Evolutionary conservation across 2,888 invertebrate species (phyloP), one percentile per base, ranked within the genome.

Genomic region (Stratiomys singularior): DNA sequence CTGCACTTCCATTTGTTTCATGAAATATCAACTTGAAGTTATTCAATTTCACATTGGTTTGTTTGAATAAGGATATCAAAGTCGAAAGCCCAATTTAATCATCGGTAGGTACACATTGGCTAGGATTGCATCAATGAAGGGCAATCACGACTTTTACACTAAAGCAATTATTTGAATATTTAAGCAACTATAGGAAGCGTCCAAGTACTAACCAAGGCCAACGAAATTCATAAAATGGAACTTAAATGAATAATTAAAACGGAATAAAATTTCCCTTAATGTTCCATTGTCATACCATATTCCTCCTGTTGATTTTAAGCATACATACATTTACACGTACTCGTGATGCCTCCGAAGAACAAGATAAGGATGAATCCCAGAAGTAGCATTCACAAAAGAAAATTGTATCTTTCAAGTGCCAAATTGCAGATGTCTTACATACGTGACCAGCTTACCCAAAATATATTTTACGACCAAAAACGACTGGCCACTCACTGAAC

Each of bases 351-450:
- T 21, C 69, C 21, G 23, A 74, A 66, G 13, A 23, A 18, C 60
- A 25, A 60, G 25, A 13, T 23, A 11, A n/a, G 25, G 21, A 27
- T 60, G 60, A 52, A 58, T 72, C 72, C 77, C 77, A 46, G 37
- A 64, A 44, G 74, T 64, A 63, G 64, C 58, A 72, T 77, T 72
- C 72, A 30, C 71, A 66, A 77, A 71, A 56, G 47, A 77, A 66
- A 72, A 64, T 78, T 77, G 69, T 72, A 77, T 72, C 78, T 66
- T 77, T 78, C 72, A 77, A 78, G 78, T 77, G 66, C 58, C 77
- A 66, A 78, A 72, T 56, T 78, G 76, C 77, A 78, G 77, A 76
- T 77, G 78, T 64, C 72, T 66, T 56, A 7, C 77, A 66, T 58
- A 78, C 78, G 78, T 78, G 78, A 78, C 47, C 76, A 58, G 78